phyloP scores from a whole-genome alignment of 1,140 invertebrate species.

The Procambarus clarkii region DNA sequence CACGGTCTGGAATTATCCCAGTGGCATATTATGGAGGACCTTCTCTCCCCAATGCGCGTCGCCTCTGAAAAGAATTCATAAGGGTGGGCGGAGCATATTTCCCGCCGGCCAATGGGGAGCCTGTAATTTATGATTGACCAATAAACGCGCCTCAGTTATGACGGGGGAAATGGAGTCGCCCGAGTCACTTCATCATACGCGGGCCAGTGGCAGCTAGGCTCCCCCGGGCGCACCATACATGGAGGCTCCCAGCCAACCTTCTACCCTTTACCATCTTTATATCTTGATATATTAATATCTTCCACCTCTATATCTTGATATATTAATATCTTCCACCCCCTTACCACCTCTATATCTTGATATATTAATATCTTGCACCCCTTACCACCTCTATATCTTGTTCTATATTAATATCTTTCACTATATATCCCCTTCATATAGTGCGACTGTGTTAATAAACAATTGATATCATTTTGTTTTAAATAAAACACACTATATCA shows the following conservation, averaged over 20 bases:
- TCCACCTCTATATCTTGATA: no score
- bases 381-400: no score
- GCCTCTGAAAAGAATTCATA: constrained; percentile 65
- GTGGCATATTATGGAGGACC: not conserved
- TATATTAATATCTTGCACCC: no score
- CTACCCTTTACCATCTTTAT: no score
- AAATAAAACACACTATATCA: no score
- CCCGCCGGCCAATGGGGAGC: constrained; percentile 54
- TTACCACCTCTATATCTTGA: no score
- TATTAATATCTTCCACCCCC: no score
- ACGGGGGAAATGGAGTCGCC: constrained; percentile 67
- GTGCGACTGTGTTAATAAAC: no score
- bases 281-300: no score
- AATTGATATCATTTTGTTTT: no score
- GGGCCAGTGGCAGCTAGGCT: constrained; percentile 14
- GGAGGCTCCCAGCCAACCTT: not conserved
- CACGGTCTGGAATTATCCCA: not conserved
- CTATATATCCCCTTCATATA: no score
- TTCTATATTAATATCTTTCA: no score
- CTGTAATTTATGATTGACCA: constrained; percentile 66
- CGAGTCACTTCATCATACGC: constrained; percentile 63
- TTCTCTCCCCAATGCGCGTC: constrained; percentile 53
- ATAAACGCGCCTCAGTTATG: constrained; percentile 69
- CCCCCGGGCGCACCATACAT: not conserved
- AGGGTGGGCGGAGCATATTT: constrained; percentile 68